A percentile compares a stretch with the other conserved stretches of the same genome.
Conservation (phyloP, 1,140 invertebrate species). For the Lamellibrachia luymesi region DNA sequence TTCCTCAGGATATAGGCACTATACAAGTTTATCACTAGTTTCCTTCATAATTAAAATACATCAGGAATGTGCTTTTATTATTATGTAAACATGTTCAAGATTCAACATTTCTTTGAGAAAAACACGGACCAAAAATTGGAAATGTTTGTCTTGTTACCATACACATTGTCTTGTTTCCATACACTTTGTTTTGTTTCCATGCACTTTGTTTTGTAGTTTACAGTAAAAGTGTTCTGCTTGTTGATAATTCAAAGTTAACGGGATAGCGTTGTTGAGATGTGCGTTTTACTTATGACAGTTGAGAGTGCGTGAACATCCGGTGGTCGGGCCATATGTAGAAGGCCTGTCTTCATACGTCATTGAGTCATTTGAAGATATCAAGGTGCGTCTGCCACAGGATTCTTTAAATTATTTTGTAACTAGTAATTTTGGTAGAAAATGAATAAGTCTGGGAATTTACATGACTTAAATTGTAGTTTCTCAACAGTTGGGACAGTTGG, state of each 20-base stretch:
- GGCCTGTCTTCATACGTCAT: constrained; percentile 96
- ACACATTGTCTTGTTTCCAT: no score
- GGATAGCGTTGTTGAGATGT: not conserved
- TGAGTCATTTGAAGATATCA: constrained; percentile 92
- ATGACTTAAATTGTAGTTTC: no score
- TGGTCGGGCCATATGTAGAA: constrained; percentile 96
- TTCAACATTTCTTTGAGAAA: not conserved
- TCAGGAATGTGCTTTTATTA: not conserved
- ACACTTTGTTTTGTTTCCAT: not conserved
- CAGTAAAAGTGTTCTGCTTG: not conserved
- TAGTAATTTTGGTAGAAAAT: not conserved
- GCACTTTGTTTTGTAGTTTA: not conserved
- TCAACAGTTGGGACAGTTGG: no score
- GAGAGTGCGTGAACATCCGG: constrained; percentile 92
- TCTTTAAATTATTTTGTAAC: not conserved
- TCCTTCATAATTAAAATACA: constrained; percentile 3
- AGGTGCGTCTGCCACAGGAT: constrained; percentile 56
- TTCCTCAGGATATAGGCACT: no score
- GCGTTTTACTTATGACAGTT: constrained; percentile 56
- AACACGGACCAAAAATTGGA: not conserved
- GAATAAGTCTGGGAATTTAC: no score
- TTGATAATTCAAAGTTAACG: not conserved
- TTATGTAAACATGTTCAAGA: no score
- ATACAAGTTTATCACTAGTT: not conserved
- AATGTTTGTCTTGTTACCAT: not conserved